These are phyloP conservation scores for Azemiops feae DNA, from an alignment of 2,113 vertebrate genomes.

Conservation along the genomic window DNA sequence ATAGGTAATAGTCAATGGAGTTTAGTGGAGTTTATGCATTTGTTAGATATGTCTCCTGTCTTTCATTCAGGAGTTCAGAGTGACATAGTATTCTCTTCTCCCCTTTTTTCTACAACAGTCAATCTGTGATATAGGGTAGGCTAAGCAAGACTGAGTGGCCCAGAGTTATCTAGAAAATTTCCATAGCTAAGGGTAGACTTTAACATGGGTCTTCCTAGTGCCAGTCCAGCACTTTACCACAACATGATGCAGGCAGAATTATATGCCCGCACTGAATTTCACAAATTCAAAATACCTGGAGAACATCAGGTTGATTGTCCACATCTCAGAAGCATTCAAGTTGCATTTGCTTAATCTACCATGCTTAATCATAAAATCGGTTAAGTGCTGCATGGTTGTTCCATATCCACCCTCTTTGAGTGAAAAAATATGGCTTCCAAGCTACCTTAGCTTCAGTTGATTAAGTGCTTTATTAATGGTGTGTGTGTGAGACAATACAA, in stretches of 20 bases:
- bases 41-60: background rate
- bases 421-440: background rate
- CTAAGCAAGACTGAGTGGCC: background rate
- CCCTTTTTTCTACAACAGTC: background rate
- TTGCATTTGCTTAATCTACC: background rate
- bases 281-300: background rate
- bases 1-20: background rate
- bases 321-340: background rate
- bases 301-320: background rate
- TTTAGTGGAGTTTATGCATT: background rate
- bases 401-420: background rate
- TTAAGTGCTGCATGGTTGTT: background rate
- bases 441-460: background rate
- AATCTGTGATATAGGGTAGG: background rate
- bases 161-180: background rate
- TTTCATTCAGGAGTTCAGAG: background rate
- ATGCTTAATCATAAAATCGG: background rate
- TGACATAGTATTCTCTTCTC: background rate
- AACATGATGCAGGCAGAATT: background rate
- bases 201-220: background rate
- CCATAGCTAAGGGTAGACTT: background rate
- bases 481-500: background rate
- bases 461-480: background rate
- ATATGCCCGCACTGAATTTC: background rate
- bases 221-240: background rate